Evolutionary conservation across 2,888 invertebrate genomes (phyloP), one percentile per base, ranked within the genome.

Genomic region (Hydroisotoma schaefferi): DNA sequence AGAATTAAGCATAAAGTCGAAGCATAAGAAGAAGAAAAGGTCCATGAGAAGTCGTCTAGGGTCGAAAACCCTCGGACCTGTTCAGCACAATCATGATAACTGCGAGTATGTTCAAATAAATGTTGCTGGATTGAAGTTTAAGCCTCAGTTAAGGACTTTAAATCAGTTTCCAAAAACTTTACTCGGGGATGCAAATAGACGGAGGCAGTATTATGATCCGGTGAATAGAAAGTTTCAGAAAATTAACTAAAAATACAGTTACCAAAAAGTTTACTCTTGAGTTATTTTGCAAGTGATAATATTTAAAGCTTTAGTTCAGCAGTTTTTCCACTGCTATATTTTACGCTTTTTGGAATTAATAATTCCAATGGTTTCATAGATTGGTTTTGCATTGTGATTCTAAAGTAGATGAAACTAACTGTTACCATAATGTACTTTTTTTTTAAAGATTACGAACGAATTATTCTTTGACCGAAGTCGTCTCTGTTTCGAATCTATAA

Each of bases 381-480:
- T 33, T 33, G 8, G 12, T 33, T 12, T 33, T 33, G 8, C 8
- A 33, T 10, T 33, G 8, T 33, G 8, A 33, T 10, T 10, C 8
- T 10, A 33, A 33, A 10, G 33, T 33, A 12, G 33, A 8, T 12
- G 12, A 33, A 33, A n/a, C n/a, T 12, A 33, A 33, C 12, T 8
- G 33, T 33, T 8, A 33, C 33, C 33, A 33, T 33, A 33, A 10
- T 33, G 8, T 33, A 33, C 12, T 33, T 10, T 10, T 33, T 33
- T 10, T 10, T 33, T 33, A 33, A 33, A 33, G 53, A 65, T 10
- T n/a, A n/a, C n/a, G n/a, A n/a, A n/a, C n/a, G 59, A 65, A 25
- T 69, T 61, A 38, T 68, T 60, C 51, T 68, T 70, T 54, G 70
- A 70, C 22, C 49, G 70, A 26, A 55, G 64, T 38, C 48, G 59